phyloP scores from a whole-genome alignment of 1,140 invertebrate species.

The Phocides pigmalion region DNA sequence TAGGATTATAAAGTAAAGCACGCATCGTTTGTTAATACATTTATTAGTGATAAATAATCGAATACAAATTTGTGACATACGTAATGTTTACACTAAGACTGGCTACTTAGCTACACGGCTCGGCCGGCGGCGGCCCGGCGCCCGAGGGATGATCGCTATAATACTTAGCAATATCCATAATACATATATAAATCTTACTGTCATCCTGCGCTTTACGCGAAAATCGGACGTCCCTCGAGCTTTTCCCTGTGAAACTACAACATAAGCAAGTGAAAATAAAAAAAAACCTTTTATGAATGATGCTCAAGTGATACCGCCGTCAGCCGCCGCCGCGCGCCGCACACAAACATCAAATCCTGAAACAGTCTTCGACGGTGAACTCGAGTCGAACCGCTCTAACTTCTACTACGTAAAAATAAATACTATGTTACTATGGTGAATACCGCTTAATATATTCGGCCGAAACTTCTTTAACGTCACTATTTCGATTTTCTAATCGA shows the following conservation, averaged over 20 bases:
- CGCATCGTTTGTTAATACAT: conserved; percentile 32
- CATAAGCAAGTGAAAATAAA: too few species aligned
- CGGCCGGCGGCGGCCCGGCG: background rate
- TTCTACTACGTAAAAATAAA: background rate
- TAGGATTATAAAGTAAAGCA: background rate
- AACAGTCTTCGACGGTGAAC: background rate
- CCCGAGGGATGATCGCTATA: too few species aligned
- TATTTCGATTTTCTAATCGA: background rate
- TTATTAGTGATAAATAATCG: conserved; percentile 47
- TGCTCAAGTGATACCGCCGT: too few species aligned
- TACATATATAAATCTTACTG: too few species aligned
- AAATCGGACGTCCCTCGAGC: too few species aligned
- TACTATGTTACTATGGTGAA: background rate
- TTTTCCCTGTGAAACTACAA: too few species aligned
- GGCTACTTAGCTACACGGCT: too few species aligned
- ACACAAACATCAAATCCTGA: background rate
- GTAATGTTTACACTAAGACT: conserved; percentile 1
- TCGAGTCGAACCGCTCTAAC: background rate
- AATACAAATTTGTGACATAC: conserved; percentile 35
- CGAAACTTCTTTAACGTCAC: background rate
- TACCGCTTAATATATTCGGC: background rate
- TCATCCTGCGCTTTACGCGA: too few species aligned
- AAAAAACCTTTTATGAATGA: too few species aligned
- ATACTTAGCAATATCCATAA: too few species aligned
- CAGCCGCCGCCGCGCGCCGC: background rate